Evolutionary conservation across 2,888 invertebrate species (phyloP).

Genomic region (Drosophila subquinaria): DNA sequence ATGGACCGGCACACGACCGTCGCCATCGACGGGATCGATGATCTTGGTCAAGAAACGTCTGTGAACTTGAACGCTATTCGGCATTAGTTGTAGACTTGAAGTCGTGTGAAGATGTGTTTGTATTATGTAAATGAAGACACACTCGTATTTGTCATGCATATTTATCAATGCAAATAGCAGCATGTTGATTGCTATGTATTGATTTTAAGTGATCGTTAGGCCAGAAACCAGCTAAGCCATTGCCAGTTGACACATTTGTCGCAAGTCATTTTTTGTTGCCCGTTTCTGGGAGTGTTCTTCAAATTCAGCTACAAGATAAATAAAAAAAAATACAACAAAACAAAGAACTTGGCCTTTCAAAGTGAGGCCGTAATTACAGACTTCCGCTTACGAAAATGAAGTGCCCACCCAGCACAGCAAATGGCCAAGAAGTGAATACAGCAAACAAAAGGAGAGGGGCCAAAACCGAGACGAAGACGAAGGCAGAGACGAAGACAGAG

Average conservation of each 20-base stretch:
- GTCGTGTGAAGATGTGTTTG: constrained; percentile 4
- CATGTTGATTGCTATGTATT: constrained; percentile 35
- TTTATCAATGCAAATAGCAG: constrained; percentile 53
- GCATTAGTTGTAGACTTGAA: background rate
- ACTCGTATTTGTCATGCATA: constrained; percentile 31
- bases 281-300: constrained; percentile 22
- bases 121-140: constrained; percentile 24
- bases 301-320: constrained; percentile 12
- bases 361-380: constrained; percentile 71
- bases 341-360: constrained; percentile 58
- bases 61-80: constrained; percentile 62
- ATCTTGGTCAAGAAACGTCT: constrained; percentile 54
- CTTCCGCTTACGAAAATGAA: constrained; percentile 60
- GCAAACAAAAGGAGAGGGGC: constrained; percentile 2
- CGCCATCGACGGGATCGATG: background rate
- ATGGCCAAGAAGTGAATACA: constrained; percentile 14
- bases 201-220: constrained; percentile 59
- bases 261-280: constrained; percentile 24
- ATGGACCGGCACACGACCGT: constrained; percentile 33
- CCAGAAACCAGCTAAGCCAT: constrained; percentile 7
- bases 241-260: constrained; percentile 46
- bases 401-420: constrained; percentile 40
- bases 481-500: background rate
- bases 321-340: background rate
- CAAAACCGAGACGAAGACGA: background rate